Percentiles rank a stretch among this genome's conserved stretches.
These are phyloP conservation scores for Bombus terrestris DNA, from an alignment of 1,140 invertebrate genomes.

Conservation along the genomic window DNA sequence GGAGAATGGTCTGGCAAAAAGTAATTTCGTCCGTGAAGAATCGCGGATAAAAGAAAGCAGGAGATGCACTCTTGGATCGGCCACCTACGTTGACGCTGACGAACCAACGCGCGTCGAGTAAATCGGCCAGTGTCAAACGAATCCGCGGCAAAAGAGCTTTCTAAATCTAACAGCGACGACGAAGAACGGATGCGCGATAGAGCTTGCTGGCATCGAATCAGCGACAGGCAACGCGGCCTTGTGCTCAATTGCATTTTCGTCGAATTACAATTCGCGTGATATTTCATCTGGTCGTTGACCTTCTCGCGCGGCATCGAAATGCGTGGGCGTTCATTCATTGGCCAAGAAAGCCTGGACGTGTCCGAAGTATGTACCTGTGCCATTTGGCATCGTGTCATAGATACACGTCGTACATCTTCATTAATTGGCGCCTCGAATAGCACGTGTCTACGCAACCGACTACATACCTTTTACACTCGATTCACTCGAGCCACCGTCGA, in stretches of 20 bases:
- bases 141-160: conserved; percentile 49
- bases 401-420: conserved; percentile 14
- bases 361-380: conserved; percentile 13
- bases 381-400: conserved; percentile 42
- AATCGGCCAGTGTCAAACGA: conserved; percentile 52
- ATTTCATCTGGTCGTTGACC: conserved; percentile 61
- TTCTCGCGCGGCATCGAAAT: conserved; percentile 54
- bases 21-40: conserved; percentile 22
- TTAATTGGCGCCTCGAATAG: conserved; percentile 37
- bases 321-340: conserved; percentile 64
- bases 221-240: conserved; percentile 57
- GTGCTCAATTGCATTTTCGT: conserved; percentile 67
- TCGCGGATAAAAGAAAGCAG: neutral
- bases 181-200: conserved; percentile 12
- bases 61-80: conserved; percentile 15
- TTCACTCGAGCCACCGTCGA: neutral
- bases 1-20: neutral
- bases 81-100: conserved; percentile 60
- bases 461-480: conserved; percentile 4
- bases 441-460: conserved; percentile 28
- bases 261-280: conserved; percentile 45
- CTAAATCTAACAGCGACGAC: conserved; percentile 40
- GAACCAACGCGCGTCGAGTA: conserved; percentile 52
- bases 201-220: conserved; percentile 61
- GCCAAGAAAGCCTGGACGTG: conserved; percentile 46